phyloP scores from a whole-genome alignment of 2,797 vertebrate species.

The Podarcis lilfordi region DNA sequence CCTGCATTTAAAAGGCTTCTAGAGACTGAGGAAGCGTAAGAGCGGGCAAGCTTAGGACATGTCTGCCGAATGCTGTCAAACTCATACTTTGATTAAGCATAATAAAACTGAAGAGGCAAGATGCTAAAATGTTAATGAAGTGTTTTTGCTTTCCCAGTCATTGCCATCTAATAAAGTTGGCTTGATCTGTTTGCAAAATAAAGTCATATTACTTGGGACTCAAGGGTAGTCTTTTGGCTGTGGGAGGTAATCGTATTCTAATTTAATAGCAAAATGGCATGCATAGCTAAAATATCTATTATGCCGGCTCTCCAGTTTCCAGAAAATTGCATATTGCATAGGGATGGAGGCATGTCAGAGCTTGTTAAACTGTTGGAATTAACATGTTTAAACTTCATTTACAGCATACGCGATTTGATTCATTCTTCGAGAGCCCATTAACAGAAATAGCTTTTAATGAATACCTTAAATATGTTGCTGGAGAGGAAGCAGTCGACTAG shows the following conservation, averaged over 20 bases:
- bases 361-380: conserved; percentile 68
- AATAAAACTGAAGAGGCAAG: conserved; percentile 52
- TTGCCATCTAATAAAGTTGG: conserved; percentile 60
- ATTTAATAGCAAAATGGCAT: conserved; percentile 65
- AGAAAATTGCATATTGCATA: conserved; percentile 65
- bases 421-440: conserved; percentile 51
- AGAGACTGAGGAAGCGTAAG: background rate
- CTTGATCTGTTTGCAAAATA: conserved; percentile 74
- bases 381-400: conserved; percentile 66
- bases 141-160: conserved; percentile 54
- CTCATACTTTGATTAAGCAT: conserved; percentile 64
- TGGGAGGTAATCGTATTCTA: conserved; percentile 71
- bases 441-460: conserved; percentile 57
- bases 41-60: conserved; percentile 38
- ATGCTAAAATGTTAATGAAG: conserved; percentile 71
- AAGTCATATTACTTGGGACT: conserved; percentile 69
- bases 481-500: conserved; percentile 28
- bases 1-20: conserved; percentile 1
- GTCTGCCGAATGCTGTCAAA: conserved; percentile 55
- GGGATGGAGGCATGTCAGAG: conserved; percentile 23
- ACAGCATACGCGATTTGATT: conserved; percentile 49
- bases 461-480: conserved; percentile 48
- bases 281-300: conserved; percentile 65
- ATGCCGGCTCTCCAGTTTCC: conserved; percentile 54
- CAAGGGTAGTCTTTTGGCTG: conserved; percentile 61